These are phyloP conservation scores for Anagrus nilaparvatae DNA, from an alignment of 1,140 invertebrate species.

Conservation along the genomic window DNA sequence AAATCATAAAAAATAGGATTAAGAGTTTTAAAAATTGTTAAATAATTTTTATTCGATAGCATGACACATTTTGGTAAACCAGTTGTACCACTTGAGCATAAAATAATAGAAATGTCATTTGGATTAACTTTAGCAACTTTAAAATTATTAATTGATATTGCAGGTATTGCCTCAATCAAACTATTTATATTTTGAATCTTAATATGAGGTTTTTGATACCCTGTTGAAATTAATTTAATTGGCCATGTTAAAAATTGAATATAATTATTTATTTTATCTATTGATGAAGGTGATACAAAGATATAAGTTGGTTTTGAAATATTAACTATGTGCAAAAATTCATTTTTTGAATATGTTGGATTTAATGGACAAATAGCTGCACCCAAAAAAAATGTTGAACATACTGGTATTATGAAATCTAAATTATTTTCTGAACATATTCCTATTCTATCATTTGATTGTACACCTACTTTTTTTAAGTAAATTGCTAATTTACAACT, in stretches of 20 bases:
- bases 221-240: conserved; percentile 19
- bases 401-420: conserved; percentile 44
- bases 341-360: conserved; percentile 25
- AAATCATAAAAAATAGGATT: conserved; percentile 19
- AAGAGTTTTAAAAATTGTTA: conserved; percentile 25
- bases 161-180: conserved; percentile 10
- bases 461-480: conserved; percentile 36
- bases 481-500: conserved; percentile 40
- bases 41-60: conserved; percentile 54
- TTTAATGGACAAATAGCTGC: conserved; percentile 45
- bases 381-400: conserved; percentile 46
- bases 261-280: conserved; percentile 11
- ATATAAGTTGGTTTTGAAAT: conserved; percentile 44
- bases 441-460: conserved; percentile 46
- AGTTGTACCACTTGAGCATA: conserved; percentile 61
- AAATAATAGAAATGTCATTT: conserved; percentile 30
- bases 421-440: conserved; percentile 53
- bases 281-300: conserved; percentile 22
- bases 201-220: background rate
- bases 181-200: conserved; percentile 14
- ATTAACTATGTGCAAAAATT: conserved; percentile 40
- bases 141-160: conserved; percentile 12
- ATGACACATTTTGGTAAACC: conserved; percentile 69
- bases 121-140: conserved; percentile 22
- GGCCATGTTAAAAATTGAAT: conserved; percentile 19